These are phyloP conservation scores for Mionectes macconnelli DNA, from an alignment of 2,113 vertebrate species.

Conservation along the genomic window DNA sequence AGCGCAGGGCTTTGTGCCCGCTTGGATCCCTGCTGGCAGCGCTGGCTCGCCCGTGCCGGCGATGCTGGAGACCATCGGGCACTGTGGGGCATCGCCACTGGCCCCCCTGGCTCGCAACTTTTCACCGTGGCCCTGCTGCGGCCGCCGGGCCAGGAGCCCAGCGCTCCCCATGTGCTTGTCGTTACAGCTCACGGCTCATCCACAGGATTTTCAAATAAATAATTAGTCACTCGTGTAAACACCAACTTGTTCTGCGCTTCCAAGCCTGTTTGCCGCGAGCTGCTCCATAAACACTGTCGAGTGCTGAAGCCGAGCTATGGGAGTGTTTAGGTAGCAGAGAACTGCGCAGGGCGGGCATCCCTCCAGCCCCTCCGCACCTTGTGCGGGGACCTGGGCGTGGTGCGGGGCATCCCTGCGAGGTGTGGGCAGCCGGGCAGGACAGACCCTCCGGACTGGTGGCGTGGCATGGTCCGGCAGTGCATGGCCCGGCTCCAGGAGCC, in stretches of 20 bases:
- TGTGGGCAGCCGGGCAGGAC: background rate
- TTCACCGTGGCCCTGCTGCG: background rate
- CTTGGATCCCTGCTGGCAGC: background rate
- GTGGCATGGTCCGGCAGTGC: fast-evolving
- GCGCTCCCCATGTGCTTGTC: slow-evolving; percentile 32
- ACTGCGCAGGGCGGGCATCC: background rate
- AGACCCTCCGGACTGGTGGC: fast-evolving
- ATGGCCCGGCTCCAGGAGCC: background rate
- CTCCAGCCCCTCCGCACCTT: fast-evolving
- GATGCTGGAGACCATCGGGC: fast-evolving
- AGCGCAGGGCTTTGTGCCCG: too few relatives aligned
- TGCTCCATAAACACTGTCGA: slow-evolving; percentile 64
- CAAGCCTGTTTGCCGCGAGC: slow-evolving; percentile 46
- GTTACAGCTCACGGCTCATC: slow-evolving; percentile 36
- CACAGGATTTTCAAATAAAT: slow-evolving; percentile 54
- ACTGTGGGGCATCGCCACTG: fast-evolving
- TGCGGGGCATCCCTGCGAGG: fast-evolving
- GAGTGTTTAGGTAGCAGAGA: background rate
- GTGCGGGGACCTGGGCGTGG: background rate
- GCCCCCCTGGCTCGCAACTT: background rate
- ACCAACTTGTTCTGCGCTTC: slow-evolving; percentile 39
- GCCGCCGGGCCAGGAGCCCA: background rate
- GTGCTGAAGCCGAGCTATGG: slow-evolving; percentile 60
- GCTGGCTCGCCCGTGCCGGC: fast-evolving
- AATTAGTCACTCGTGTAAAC: slow-evolving; percentile 59